Percentiles rank a stretch among this genome's conserved stretches.
These are phyloP conservation scores for Perizoma flavofasciatum DNA, from an alignment of 2,888 invertebrate genomes.

Conservation along the genomic window DNA sequence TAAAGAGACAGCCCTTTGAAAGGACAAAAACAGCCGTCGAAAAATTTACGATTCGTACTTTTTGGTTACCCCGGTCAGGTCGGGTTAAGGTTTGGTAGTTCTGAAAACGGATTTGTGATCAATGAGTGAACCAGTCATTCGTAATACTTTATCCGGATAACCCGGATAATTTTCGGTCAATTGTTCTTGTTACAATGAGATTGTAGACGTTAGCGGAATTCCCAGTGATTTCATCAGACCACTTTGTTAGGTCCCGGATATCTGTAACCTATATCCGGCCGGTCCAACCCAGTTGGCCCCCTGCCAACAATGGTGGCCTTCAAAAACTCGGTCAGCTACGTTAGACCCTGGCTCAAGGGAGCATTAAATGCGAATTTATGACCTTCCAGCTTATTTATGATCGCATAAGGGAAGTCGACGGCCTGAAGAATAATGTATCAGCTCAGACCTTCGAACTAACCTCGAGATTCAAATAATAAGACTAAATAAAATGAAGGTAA, in stretches of 20 bases:
- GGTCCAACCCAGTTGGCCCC: conserved; percentile 45
- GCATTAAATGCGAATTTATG: conserved; percentile 16
- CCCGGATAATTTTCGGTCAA: no score
- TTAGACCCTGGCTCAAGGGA: conserved; percentile 24
- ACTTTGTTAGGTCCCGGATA: conserved; percentile 23
- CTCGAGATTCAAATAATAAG: no score
- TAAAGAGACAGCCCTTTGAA: no score
- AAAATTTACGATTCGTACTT: no score
- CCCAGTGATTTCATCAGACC: conserved; percentile 10
- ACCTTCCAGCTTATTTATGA: conserved; percentile 17
- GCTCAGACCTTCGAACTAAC: neutral
- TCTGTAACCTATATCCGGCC: conserved; percentile 30
- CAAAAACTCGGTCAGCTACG: conserved; percentile 44
- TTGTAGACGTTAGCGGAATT: conserved; percentile 3
- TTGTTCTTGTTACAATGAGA: neutral
- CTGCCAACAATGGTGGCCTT: conserved; percentile 46
- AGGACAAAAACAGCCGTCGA: no score
- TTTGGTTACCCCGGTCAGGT: no score
- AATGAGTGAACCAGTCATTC: no score
- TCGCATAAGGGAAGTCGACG: neutral
- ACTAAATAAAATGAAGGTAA: no score
- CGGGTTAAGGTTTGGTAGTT: no score
- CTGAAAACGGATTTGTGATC: no score
- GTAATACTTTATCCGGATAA: no score
- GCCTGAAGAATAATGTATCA: neutral